Base-by-base conservation (phyloP, 2,113 vertebrate species). In the Rafetus swinhoei region DNA sequence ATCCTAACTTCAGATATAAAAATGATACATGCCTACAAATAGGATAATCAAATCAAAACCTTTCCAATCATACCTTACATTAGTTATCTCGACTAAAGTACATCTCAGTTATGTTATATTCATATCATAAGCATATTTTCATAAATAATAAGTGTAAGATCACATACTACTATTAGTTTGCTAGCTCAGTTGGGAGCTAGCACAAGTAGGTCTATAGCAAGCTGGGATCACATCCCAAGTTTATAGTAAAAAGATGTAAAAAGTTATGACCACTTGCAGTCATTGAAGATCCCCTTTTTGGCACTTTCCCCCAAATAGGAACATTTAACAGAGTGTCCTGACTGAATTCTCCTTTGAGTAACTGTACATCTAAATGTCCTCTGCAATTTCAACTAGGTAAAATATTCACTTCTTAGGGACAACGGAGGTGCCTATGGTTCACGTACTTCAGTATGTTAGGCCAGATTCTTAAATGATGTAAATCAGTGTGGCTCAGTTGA, bases 321-420 rank as follows among this genome's bases (percentile, higher is more conserved):
- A 89, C 24, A 35, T 92, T 84, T 86, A 83, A 80, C 82, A 82
- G 19, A 21, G 83, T 6, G 11, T 10, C 8, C 39, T 94, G 82
- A 76, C 79, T 81, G 77, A 93, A 86, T 79, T 92, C 82, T 94
- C 56, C 56, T 57, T 77, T 69, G 54, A 32, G 32, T 80, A 91
- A 82, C 25, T 87, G 4, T 79, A 29, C 82, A 57, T 87, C 21
- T 84, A 19, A 6, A 80, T 69, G 55, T 19, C 15, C 22, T 25
- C 29, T 86, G 79, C 87, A 91, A 72, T 88, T 72, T 57, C 13
- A 1, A 16, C 22, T 87, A 85, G 24, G 29, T 82, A 82, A 88
- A 90, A 86, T 53, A 9, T 55, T 86, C 1, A 0, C 45, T 93
- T 83, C n/a, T 4, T 14, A 76, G 90, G 52, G 92, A 82, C 14